These are phyloP conservation scores for Rhadina sibilatrix DNA, from an alignment of 2,113 vertebrate species.

Conservation along the genomic window DNA sequence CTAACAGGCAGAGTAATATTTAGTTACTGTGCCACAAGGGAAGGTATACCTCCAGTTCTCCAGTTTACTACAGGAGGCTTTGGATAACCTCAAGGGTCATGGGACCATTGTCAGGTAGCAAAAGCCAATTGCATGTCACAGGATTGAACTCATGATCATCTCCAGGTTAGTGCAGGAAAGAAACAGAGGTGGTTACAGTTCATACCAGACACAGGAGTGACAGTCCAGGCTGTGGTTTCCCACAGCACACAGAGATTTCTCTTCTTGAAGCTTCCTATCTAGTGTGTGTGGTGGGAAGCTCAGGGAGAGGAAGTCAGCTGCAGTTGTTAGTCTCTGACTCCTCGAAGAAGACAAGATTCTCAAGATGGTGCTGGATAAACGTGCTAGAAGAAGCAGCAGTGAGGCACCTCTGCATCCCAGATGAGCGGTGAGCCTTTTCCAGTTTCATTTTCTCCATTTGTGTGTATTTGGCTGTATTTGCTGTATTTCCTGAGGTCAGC, in stretches of 20 bases:
- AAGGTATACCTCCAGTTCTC: neutral
- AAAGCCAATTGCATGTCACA: neutral
- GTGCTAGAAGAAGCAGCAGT: rapidly evolving
- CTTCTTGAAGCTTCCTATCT: neutral
- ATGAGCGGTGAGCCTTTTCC: neutral
- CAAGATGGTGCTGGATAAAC: neutral
- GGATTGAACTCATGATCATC: neutral
- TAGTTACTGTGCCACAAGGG: neutral
- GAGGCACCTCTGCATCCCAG: neutral
- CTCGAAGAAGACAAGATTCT: neutral
- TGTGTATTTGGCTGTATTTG: neutral
- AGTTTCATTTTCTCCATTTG: neutral
- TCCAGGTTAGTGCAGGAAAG: neutral
- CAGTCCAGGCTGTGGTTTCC: neutral
- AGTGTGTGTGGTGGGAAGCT: neutral
- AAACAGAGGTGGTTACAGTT: neutral
- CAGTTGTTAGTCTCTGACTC: neutral
- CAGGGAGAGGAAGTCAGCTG: neutral
- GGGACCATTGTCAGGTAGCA: neutral
- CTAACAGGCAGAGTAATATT: neutral
- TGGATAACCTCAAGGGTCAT: neutral
- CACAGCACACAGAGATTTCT: neutral
- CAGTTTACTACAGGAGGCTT: neutral
- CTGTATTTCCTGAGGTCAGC: neutral
- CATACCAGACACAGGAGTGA: rapidly evolving